These are phyloP conservation scores for Himantopus leucocephalus DNA, from an alignment of 2,113 vertebrate species.

Conservation along the genomic window DNA sequence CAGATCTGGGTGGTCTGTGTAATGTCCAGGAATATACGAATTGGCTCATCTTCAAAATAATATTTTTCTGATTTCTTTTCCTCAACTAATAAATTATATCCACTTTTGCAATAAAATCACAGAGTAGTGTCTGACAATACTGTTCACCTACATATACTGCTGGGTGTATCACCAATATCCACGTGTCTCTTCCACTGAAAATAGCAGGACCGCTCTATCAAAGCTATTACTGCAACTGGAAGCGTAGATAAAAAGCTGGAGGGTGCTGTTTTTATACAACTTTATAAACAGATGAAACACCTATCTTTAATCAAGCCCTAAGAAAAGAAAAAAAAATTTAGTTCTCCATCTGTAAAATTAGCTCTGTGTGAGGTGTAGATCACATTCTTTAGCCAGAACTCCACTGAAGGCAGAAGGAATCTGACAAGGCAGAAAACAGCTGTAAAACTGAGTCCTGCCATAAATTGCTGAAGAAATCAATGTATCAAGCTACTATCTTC, in stretches of 20 bases:
- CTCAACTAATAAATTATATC: conserved; percentile 53
- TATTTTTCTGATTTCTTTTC: conserved; percentile 55
- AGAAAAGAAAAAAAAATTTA: neutral
- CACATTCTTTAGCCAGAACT: neutral
- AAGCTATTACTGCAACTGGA: neutral
- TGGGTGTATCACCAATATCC: neutral
- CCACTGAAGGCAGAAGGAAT: neutral
- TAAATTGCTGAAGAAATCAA: neutral
- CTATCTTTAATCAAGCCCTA: neutral
- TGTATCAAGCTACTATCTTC: neutral
- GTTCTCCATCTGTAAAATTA: neutral
- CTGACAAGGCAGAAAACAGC: neutral
- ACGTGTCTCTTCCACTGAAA: neutral
- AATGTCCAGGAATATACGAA: conserved; percentile 60
- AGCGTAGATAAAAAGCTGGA: neutral
- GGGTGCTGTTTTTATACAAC: rapidly evolving
- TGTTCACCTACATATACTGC: neutral
- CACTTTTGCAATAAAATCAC: conserved; percentile 42
- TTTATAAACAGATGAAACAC: neutral
- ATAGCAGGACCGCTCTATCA: neutral
- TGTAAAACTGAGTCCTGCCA: neutral
- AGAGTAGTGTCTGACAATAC: neutral
- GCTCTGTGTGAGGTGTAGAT: neutral
- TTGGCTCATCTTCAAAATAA: conserved; percentile 63
- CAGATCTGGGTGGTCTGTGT: conserved; percentile 66